Evolutionary conservation across 1,140 invertebrate genomes (phyloP), one percentile per base, ranked within the genome.

Genomic region (Bombyx mandarina): DNA sequence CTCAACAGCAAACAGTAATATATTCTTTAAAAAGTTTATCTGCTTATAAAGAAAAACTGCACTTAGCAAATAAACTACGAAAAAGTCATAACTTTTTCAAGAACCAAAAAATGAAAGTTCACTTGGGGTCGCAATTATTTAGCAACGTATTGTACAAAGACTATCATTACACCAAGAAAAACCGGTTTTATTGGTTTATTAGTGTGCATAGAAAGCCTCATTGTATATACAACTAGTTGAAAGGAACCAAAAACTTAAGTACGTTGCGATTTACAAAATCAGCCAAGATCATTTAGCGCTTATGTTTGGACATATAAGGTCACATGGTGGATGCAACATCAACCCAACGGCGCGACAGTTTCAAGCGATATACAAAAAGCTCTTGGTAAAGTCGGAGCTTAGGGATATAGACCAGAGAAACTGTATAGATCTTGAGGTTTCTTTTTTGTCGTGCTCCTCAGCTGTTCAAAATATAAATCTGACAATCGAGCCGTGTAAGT

Each of bases 201-300:
- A 3, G 22, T 63, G 0, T n/a, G 57, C 43, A 58, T 67, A 54
- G 49, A 59, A 52, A 65, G 61, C 48, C 45, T 57, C 35, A 8
- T 8, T 65, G 6, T 65, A 26, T 35, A 42, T 43, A 8, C 8
- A 58, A 12, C 44, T 65, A 43, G 56, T 64, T 8, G 22, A 54
- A n/a, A n/a, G 60, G 1, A 53, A 5, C 12, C 53, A 58, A 43
- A 12, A 35, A 5, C 45, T 71, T 42, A 54, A 60, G 47, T 67
- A 62, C 43, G 6, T 67, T 2, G 56, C 61, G 5, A 1, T 61
- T 0, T 61, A 66, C 5, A 68, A 62, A 52, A 12, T 71, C 1
- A 71, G 65, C 18, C 66, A 66, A 52, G 66, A 71, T 51, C 61
- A 67, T 42, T 2, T 67, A 0, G 68, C 63, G 9, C 10, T 71